Evolutionary conservation across 2,888 invertebrate species (phyloP), one percentile per base, ranked within the genome.

Genomic region (Dascillus cervinus): DNA sequence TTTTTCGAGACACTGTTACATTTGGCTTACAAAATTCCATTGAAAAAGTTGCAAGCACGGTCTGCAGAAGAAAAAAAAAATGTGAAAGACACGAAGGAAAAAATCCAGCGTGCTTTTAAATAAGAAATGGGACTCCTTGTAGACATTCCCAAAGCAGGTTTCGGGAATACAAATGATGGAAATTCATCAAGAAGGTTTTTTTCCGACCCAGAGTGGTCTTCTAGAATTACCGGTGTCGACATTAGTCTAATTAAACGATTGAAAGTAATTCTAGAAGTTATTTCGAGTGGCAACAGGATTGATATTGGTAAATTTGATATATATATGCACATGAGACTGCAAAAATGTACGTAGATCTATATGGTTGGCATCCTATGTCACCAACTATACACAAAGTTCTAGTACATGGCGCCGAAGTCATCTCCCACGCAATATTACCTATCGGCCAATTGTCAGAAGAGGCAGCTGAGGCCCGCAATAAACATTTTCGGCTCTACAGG

Each of bases 351-450:
- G 49, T 57, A 3, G 6, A 43, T 5, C 30, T 55, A 20, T 58
- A 58, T 44, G 15, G 10, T n/a, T 39, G 32, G 32, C 24, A 37
- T 22, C 51, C 47, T 2, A 58, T 59, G 57, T 44, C 52, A 11
- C 52, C 56, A 4, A 58, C 53, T 3, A 23, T 56, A 33, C 54
- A 54, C 34, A 54, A 53, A 40, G 37, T 55, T 26, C 33, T 55
- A 24, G 35, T 53, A 3, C 56, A 59, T 43, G 52, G 53, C 2
- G 23, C 49, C 8, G 20, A 21, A 17, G 17, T 12, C 4, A 27
- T 27, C 12, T 8, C 6, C 2, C 11, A 27, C 3, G 20, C 20
- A 9, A n/a, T n/a, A n/a, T n/a, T n/a, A n/a, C n/a, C n/a, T n/a
- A n/a, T n/a, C n/a, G n/a, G n/a, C n/a, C n/a, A n/a, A n/a, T n/a